Percentiles rank a stretch among this genome's conserved stretches.
Conservation (phyloP, 2,888 invertebrate species). For the Ectropis crepuscularia region DNA sequence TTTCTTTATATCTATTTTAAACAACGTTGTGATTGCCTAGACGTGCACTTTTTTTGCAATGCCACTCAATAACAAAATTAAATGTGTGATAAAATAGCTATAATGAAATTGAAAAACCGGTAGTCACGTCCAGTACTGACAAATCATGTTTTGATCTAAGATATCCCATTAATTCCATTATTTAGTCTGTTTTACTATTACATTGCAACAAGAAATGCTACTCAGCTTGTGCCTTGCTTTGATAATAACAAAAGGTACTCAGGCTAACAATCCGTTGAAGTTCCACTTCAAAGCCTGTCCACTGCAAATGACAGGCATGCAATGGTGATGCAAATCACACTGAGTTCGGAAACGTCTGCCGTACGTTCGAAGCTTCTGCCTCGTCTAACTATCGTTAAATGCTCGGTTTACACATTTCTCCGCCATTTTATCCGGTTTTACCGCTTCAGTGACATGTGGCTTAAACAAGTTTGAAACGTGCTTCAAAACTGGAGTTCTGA, state of each 20-base stretch:
- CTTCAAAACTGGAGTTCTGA: slow-evolving; percentile 11
- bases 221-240: neutral
- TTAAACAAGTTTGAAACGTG: slow-evolving; percentile 15
- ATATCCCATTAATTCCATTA: neutral
- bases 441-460: slow-evolving; percentile 4
- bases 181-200: neutral
- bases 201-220: neutral
- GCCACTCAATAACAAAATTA: too few species aligned
- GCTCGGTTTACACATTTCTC: slow-evolving; percentile 33
- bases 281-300: slow-evolving; percentile 1
- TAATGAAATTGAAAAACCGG: too few species aligned
- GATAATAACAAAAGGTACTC: neutral
- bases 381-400: slow-evolving; percentile 32
- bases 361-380: slow-evolving; percentile 17
- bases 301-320: slow-evolving; percentile 35
- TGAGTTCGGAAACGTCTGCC: slow-evolving; percentile 22
- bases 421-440: slow-evolving; percentile 28
- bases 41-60: too few species aligned
- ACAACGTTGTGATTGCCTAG: too few species aligned
- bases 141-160: too few species aligned
- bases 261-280: neutral
- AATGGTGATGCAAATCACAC: slow-evolving; percentile 35
- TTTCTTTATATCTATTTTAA: too few species aligned
- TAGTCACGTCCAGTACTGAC: too few species aligned
- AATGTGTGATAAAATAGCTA: too few species aligned